A percentile compares a stretch with the other conserved stretches of the same genome.
These are phyloP conservation scores for Liodrosophila aerea DNA, from an alignment of 2,888 invertebrate species.

Conservation along the genomic window DNA sequence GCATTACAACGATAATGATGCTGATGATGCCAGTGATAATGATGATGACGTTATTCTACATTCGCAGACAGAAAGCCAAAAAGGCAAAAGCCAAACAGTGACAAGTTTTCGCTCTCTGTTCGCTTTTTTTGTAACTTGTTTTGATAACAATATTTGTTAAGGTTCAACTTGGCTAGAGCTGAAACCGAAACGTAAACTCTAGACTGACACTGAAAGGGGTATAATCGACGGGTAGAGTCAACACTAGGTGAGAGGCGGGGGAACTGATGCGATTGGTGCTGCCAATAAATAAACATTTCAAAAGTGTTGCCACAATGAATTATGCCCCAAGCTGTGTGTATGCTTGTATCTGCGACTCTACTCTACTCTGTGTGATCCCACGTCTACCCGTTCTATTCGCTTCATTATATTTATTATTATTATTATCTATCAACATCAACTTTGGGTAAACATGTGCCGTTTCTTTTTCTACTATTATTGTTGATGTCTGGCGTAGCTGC, in stretches of 20 bases:
- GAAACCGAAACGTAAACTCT: constrained; percentile 2
- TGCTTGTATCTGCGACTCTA: constrained; percentile 5
- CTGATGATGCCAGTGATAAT: constrained; percentile 11
- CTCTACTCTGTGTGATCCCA: too few species aligned
- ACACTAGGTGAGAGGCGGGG: not conserved
- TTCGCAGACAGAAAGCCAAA: not conserved
- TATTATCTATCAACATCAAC: constrained; percentile 1
- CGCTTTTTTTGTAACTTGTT: constrained; percentile 25
- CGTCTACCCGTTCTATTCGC: too few species aligned
- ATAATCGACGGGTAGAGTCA: not conserved
- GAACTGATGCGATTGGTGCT: not conserved
- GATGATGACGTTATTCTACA: constrained; percentile 22
- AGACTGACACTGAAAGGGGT: not conserved
- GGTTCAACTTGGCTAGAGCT: constrained; percentile 16
- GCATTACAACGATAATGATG: constrained; percentile 23
- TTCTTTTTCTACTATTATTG: not conserved
- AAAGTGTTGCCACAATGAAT: constrained; percentile 24
- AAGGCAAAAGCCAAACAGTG: constrained; percentile 33
- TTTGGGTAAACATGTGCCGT: not conserved
- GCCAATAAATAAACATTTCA: constrained; percentile 28
- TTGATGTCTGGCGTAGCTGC: too few species aligned
- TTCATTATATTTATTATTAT: constrained; percentile 3
- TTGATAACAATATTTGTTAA: constrained; percentile 38
- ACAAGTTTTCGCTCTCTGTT: constrained; percentile 19
- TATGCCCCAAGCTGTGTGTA: constrained; percentile 1